Conservation (phyloP, 2,797 vertebrate species). For the Masticophis lateralis region DNA sequence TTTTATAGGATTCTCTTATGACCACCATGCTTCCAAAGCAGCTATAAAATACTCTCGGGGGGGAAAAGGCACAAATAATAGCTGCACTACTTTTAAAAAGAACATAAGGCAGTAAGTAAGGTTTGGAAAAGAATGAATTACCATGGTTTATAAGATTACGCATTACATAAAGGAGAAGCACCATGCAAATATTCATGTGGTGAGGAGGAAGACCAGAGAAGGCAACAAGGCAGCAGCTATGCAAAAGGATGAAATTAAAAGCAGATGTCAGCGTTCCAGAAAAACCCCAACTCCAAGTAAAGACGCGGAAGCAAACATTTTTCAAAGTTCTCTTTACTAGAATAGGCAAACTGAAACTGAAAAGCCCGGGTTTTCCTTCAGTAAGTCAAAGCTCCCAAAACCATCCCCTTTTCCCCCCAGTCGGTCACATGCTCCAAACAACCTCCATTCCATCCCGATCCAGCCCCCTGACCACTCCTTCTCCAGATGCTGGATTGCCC, state of each 20-base stretch:
- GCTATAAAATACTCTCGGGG: not conserved
- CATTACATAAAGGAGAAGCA: not conserved
- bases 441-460: too few species aligned
- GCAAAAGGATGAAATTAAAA: fast-evolving
- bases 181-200: not conserved
- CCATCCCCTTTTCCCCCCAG: too few species aligned
- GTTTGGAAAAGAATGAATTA: not conserved
- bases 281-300: too few species aligned
- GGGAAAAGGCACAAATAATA: not conserved
- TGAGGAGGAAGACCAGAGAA: not conserved
- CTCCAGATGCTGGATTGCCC: too few species aligned
- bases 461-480: too few species aligned
- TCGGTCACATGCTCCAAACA: too few species aligned
- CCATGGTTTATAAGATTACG: not conserved
- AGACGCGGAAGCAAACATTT: too few species aligned
- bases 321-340: too few species aligned
- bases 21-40: not conserved
- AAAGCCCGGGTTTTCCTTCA: too few species aligned
- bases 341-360: too few species aligned
- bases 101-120: not conserved
- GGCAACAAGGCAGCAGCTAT: not conserved
- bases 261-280: too few species aligned
- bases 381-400: too few species aligned
- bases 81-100: not conserved
- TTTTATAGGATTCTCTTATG: not conserved